Evolutionary conservation across 2,113 vertebrate species (phyloP), one percentile per base, ranked within the genome.

Genomic region (Pseudorasbora parva): DNA sequence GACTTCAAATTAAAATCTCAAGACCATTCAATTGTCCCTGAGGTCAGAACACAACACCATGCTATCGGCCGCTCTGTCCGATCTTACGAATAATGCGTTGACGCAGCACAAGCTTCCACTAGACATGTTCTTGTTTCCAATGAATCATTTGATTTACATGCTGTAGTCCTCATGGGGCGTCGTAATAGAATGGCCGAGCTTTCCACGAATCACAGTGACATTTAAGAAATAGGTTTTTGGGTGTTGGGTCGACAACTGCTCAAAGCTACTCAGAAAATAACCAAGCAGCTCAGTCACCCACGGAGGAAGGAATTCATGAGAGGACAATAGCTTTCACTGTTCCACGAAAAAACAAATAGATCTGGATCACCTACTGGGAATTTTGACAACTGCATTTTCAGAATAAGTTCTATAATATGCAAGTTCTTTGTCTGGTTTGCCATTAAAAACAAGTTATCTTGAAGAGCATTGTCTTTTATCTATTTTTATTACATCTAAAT

Each of bases 161-260:
- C 33, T 83, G 27, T 83, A 8, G 25, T 23, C 27, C 73, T 23
- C 49, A 19, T 56, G 64, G 49, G 45, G 10, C n/a, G 0, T 51
- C 9, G 23, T 54, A 54, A 83, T 43, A 83, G 27, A 12, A 76
- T 41, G 19, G 19, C 23, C 8, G 5, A 75, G 72, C 59, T 27
- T 54, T 41, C 27, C 33, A 56, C n/a, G 12, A 41, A 66, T 77
- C n/a, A 14, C 47, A 54, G 30, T 76, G 43, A 83, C 82, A 56
- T 76, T 21, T 83, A 54, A 47, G n/a, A 82, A 85, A 85, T 78
- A 82, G 60, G 49, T 60, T 83, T 82, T 82, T 19, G 72, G 56
- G 64, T 62, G 54, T 45, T 14, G 68, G 56, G 74, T 54, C 33
- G 54, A 76, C 43, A 71, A 47, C 66, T 41, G 41, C 62, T 74